phyloP scores from a whole-genome alignment of 1,140 invertebrate species.

The Luehdorfia chinensis region DNA sequence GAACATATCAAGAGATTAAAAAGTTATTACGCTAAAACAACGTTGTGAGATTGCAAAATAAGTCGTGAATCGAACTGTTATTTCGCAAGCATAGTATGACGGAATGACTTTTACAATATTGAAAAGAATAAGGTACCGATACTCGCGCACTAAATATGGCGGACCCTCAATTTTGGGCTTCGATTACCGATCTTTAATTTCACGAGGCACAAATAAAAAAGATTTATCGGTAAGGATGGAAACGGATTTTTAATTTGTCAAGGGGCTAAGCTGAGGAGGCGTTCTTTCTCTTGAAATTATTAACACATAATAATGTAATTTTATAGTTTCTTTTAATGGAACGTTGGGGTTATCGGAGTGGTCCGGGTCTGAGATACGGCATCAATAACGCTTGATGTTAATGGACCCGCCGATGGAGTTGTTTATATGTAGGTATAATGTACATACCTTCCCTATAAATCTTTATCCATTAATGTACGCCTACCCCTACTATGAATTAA shows the following conservation, averaged over 20 bases:
- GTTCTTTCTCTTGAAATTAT: slow-evolving; percentile 67
- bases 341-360: slow-evolving; percentile 52
- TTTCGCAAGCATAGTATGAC: slow-evolving; percentile 32
- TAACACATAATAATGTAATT: slow-evolving; percentile 75
- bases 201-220: slow-evolving; percentile 28
- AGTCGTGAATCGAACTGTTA: slow-evolving; percentile 29
- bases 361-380: slow-evolving; percentile 51
- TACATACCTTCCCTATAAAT: slow-evolving; percentile 19
- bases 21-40: slow-evolving; percentile 26
- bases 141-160: slow-evolving; percentile 41
- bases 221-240: slow-evolving; percentile 36
- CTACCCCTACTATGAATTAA: slow-evolving; percentile 9
- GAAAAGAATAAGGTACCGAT: slow-evolving; percentile 32
- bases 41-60: slow-evolving; percentile 27
- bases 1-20: slow-evolving; percentile 33
- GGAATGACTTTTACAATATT: slow-evolving; percentile 27
- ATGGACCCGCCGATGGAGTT: slow-evolving; percentile 47
- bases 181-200: slow-evolving; percentile 26
- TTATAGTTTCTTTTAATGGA: slow-evolving; percentile 73
- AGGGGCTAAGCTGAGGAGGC: slow-evolving; percentile 30
- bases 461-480: slow-evolving; percentile 1
- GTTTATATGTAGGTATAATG: slow-evolving; percentile 21
- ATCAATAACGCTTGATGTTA: slow-evolving; percentile 65
- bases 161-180: slow-evolving; percentile 32
- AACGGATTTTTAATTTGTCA: slow-evolving; percentile 55